Conservation (phyloP, 2,797 vertebrate genomes). For the Rhadinocentrus ornatus region DNA sequence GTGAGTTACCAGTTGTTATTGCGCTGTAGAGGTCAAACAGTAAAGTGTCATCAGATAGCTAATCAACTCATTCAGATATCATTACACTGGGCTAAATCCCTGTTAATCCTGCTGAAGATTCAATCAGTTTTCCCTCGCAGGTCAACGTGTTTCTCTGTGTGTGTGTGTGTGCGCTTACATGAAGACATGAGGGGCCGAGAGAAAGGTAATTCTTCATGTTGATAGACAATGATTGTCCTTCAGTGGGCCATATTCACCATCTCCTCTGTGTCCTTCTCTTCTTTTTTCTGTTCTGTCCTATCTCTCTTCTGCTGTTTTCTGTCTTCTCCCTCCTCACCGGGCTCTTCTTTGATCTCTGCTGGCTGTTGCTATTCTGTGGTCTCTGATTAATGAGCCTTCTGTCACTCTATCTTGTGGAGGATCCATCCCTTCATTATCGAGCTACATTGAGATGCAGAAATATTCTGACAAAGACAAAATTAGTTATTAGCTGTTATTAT, state of each 20-base stretch:
- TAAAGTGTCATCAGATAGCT: slow-evolving; percentile 76
- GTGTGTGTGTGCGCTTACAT: slow-evolving; percentile 51
- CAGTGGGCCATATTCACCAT: slow-evolving; percentile 57
- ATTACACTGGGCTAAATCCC: slow-evolving; percentile 80
- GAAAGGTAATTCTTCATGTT: slow-evolving; percentile 78
- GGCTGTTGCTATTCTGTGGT: slow-evolving; percentile 40
- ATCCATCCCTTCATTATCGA: slow-evolving; percentile 8
- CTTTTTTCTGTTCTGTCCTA: slow-evolving; percentile 36
- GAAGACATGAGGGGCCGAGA: slow-evolving; percentile 53
- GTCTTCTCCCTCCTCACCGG: slow-evolving; percentile 25
- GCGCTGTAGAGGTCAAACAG: slow-evolving; percentile 74
- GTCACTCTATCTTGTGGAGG: slow-evolving; percentile 32
- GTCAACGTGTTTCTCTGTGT: slow-evolving; percentile 60
- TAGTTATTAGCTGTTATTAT: neutral
- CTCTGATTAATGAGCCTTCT: slow-evolving; percentile 60
- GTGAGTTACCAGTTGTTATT: slow-evolving; percentile 61
- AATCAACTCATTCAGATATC: slow-evolving; percentile 80
- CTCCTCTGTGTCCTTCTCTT: slow-evolving; percentile 56
- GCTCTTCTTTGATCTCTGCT: slow-evolving; percentile 28
- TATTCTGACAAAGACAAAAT: neutral
- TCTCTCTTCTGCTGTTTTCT: slow-evolving; percentile 31
- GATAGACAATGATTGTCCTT: slow-evolving; percentile 82
- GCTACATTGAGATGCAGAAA: neutral
- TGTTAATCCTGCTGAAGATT: slow-evolving; percentile 79
- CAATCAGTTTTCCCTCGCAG: slow-evolving; percentile 76